phyloP scores from a whole-genome alignment of 2,888 invertebrate species.

The Noctua fimbriata region DNA sequence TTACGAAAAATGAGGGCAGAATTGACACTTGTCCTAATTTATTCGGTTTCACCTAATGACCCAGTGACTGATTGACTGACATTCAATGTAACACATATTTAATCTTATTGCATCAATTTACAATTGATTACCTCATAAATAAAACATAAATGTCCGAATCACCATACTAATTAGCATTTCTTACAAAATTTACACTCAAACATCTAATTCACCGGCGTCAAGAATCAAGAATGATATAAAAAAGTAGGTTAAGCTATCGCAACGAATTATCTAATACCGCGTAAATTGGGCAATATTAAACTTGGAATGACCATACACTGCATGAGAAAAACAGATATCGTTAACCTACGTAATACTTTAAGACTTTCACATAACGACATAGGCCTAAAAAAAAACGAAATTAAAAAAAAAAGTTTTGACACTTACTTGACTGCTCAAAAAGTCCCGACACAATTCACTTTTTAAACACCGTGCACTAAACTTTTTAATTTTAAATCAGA shows the following conservation, averaged over 20 bases:
- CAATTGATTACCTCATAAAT: conserved; percentile 34
- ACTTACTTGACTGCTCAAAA: conserved; percentile 60
- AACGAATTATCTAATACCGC: conserved; percentile 68
- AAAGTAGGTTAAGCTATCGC: conserved; percentile 68
- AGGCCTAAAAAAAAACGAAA: conserved; percentile 5
- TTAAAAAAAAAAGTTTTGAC: conserved; percentile 23
- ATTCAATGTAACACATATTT: conserved; percentile 18
- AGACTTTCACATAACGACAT: conserved; percentile 57
- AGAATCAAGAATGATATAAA: conserved; percentile 62
- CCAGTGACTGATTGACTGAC: conserved; percentile 41
- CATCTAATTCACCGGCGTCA: conserved; percentile 40
- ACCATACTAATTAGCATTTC: conserved; percentile 53
- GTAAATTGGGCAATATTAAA: conserved; percentile 67
- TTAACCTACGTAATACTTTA: conserved; percentile 14
- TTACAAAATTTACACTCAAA: conserved; percentile 61
- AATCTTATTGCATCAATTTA: conserved; percentile 36
- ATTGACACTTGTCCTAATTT: neutral
- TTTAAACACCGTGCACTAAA: conserved; percentile 61
- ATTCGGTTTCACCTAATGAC: conserved; percentile 34
- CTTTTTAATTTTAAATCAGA: conserved; percentile 48
- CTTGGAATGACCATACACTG: conserved; percentile 51
- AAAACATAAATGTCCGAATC: conserved; percentile 41
- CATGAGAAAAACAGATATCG: conserved; percentile 48
- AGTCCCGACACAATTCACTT: conserved; percentile 61
- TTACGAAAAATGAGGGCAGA: neutral